Evolutionary conservation across 2,113 vertebrate species (phyloP).

Genomic region (Merops nubicus): DNA sequence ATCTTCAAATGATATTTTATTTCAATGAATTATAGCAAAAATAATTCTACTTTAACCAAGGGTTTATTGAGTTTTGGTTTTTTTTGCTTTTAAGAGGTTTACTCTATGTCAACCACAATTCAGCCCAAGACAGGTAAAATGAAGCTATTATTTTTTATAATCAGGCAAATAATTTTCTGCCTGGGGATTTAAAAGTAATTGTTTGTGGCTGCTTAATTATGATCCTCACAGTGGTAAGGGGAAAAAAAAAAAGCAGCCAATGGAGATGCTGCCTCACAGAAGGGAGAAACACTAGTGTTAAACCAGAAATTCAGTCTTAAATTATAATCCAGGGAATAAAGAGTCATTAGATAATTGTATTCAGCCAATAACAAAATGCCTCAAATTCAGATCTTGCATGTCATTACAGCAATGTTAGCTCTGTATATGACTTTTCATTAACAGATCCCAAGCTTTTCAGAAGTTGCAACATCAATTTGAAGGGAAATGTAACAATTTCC

Average conservation of each 20-base stretch:
- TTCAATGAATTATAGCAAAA: not conserved
- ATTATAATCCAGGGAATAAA: not conserved
- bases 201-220: not conserved
- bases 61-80: not conserved
- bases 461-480: not conserved
- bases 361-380: not conserved
- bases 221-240: not conserved
- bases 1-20: not conserved
- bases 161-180: not conserved
- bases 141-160: not conserved
- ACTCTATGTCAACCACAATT: not conserved
- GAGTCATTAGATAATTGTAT: not conserved
- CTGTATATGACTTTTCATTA: not conserved
- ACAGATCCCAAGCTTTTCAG: not conserved
- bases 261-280: not conserved
- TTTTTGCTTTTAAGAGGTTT: not conserved
- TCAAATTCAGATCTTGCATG: not conserved
- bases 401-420: not conserved
- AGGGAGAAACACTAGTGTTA: not conserved
- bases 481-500: not conserved
- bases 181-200: not conserved
- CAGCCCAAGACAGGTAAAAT: not conserved
- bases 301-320: not conserved
- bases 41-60: not conserved
- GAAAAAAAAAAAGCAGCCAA: not conserved